phyloP scores from a whole-genome alignment of 2,797 vertebrate species.

The Propithecus deckenii region DNA sequence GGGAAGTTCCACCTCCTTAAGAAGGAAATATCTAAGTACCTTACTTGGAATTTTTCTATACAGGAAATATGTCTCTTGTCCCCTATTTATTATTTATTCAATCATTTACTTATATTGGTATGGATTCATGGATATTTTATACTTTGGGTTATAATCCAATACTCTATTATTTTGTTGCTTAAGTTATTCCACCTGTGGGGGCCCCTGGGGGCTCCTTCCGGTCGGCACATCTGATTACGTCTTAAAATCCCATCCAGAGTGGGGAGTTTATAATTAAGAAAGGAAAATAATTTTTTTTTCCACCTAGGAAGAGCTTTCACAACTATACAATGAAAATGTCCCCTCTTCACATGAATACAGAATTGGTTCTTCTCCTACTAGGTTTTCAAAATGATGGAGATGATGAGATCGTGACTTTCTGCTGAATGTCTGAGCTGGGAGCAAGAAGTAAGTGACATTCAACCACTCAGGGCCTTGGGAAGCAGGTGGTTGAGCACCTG shows the following conservation, averaged over 20 bases:
- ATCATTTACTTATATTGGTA: neutral
- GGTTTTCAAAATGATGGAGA: neutral
- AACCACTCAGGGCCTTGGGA: neutral
- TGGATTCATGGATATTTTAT: neutral
- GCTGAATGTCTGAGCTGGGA: neutral
- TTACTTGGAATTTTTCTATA: neutral
- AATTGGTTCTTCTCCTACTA: neutral
- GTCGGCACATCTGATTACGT: neutral
- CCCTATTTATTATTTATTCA: neutral
- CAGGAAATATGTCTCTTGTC: neutral
- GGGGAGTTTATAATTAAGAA: constrained; percentile 31
- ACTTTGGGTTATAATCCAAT: neutral
- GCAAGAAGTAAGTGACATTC: neutral
- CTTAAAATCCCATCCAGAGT: neutral
- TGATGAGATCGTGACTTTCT: neutral
- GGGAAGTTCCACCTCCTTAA: neutral
- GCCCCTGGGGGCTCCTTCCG: neutral
- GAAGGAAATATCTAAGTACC: too few species aligned
- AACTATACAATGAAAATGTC: constrained; percentile 3
- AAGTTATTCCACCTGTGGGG: neutral
- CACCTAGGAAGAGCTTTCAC: neutral
- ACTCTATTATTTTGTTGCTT: constrained; percentile 30
- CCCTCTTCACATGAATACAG: neutral
- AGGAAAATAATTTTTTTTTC: neutral
- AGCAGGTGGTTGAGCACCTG: too few species aligned